Conservation (phyloP, 2,797 vertebrate species). For the Siniperca scherzeri region DNA sequence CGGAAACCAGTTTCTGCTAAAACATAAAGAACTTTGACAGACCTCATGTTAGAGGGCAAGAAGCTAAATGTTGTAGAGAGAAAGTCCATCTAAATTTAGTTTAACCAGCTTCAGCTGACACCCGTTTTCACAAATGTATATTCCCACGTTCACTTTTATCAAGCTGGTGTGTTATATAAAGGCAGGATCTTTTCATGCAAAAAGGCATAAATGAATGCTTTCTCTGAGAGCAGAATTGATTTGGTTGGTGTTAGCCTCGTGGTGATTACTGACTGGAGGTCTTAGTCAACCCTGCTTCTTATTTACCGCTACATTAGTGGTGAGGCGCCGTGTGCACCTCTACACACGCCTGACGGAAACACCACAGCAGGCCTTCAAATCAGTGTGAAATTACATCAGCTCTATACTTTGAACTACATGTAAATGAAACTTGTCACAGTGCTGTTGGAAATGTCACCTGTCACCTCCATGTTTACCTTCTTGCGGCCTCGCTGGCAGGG, state of each 20-base stretch:
- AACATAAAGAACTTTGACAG: slow-evolving; percentile 18
- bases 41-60: neutral
- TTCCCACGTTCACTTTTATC: slow-evolving; percentile 39
- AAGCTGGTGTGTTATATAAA: slow-evolving; percentile 41
- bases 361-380: slow-evolving; percentile 65
- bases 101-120: slow-evolving; percentile 27
- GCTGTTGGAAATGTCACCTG: slow-evolving; percentile 73
- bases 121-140: slow-evolving; percentile 23
- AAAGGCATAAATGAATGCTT: slow-evolving; percentile 60
- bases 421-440: slow-evolving; percentile 75
- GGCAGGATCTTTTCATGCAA: slow-evolving; percentile 60
- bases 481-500: slow-evolving; percentile 37
- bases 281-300: slow-evolving; percentile 72
- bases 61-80: slow-evolving; percentile 3
- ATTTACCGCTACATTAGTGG: slow-evolving; percentile 78
- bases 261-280: slow-evolving; percentile 76
- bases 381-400: slow-evolving; percentile 79
- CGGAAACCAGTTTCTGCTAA: slow-evolving; percentile 9
- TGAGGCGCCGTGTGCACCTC: slow-evolving; percentile 38
- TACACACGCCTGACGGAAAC: slow-evolving; percentile 53
- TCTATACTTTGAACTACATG: slow-evolving; percentile 74
- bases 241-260: slow-evolving; percentile 64
- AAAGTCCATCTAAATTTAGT: slow-evolving; percentile 13
- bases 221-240: slow-evolving; percentile 71
- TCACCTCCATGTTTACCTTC: slow-evolving; percentile 69